Evolutionary conservation across 2,888 invertebrate genomes (phyloP), one percentile per base, ranked within the genome.

Genomic region (Ganaspis brasiliensis): DNA sequence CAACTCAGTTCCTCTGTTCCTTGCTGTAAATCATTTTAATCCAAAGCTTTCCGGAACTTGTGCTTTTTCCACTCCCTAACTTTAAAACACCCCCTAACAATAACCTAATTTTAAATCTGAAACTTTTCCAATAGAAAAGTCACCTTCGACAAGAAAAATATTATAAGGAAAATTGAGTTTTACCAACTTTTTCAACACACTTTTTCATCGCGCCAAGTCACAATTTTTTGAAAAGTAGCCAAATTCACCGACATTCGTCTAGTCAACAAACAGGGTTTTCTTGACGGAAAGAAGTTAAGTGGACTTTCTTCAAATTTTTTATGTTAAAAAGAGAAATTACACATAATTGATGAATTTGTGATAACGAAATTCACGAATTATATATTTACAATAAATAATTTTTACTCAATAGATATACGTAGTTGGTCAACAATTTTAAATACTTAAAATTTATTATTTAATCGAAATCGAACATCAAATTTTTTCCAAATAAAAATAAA

Each of bases 101-200:
- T 52, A 52, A 52, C 19, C 52, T 52, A 52, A 52, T 52, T 52
- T 52, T 19, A 8, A 49, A 49, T 49, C 10, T 40, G 40, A 49
- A 49, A 49, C 6, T 16, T 49, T 49, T n/a, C n/a, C n/a, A 49
- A 49, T n/a, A 16, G 8, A 52, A 52, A 52, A 52, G 52, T 52
- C 52, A 52, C 52, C 16, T 52, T 52, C 52, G 52, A 52, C 52
- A 52, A 52, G 52, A 52, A 49, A 49, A 49, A 49, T 49, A 49
- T 16, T 49, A 49, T 49, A 49, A 49, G n/a, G 49, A 49, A 52
- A 52, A 52, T 52, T n/a, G 52, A 52, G 19, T 52, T 45, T 14
- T n/a, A 45, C 4, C 14, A 45, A 45, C 45, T 45, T 45, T 52
- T 52, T 52, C 19, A 8, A 8, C 52, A 19, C 52, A 52, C 52